Base-by-base conservation (phyloP, 2,797 vertebrate species). In the Bovichtus variegatus region DNA sequence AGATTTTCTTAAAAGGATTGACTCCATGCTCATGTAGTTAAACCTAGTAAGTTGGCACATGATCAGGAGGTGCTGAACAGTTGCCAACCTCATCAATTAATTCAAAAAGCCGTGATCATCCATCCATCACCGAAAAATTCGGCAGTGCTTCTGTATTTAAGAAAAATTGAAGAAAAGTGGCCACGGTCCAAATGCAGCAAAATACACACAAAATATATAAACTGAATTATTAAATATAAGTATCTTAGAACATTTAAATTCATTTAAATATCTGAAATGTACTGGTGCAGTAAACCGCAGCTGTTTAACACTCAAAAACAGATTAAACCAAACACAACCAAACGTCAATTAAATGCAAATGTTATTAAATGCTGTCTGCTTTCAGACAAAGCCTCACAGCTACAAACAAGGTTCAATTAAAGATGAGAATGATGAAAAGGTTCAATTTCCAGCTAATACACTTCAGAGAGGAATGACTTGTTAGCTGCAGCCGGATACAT, bases 381-480 rank as follows among this genome's bases (percentile, higher is more conserved):
- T 25, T 46, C 21, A 59, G 70, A 81, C 55, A 82, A 76, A 86
- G 44, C 46, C 31, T 74, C 7, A 15, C 19, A 6, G 72, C 78
- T 59, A 61, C 71, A 74, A 76, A 73, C 69, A 85, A 71, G 66
- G 53, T 80, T 67, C 58, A 80, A 82, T 70, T 78, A 74, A 80
- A 82, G 59, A 83, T 68, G 46, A 54, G 59, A 73, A 62, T 82
- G 82, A 90, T 91, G 84, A 90, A 87, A 91, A 65, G 74, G 57
- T 57, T 78, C 57, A 55, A 66, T 88, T 89, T 82, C 65, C 43
- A 70, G 66, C 67, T 76, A 71, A 83, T 72, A 46, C 63, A 49
- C 61, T 89, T 86, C 74, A 82, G 59, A 77, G 80, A 69, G 66
- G 66, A 67, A 71, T 12, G 41, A 65, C 60, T 80, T 80, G 65